Conservation (phyloP, 1,140 invertebrate genomes). For the Apocrypta bakeri region DNA sequence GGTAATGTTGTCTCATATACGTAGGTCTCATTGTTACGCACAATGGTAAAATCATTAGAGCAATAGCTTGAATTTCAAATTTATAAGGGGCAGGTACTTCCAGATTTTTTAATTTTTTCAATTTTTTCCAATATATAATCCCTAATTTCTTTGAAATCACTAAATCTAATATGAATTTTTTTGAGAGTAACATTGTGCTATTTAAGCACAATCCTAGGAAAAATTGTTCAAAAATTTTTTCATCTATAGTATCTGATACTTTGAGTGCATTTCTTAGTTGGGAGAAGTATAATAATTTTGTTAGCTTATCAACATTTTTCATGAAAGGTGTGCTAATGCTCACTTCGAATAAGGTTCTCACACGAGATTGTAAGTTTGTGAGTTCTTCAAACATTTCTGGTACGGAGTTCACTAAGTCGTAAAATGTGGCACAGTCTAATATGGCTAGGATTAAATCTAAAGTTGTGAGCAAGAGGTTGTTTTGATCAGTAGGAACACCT, state of each 20-base stretch:
- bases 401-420: constrained; percentile 63
- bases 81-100: constrained; percentile 57
- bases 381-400: constrained; percentile 64
- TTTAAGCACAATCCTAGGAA: constrained; percentile 61
- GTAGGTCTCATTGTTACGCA: constrained; percentile 67
- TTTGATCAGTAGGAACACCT: constrained; percentile 72
- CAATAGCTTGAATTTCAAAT: constrained; percentile 75
- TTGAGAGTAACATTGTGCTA: constrained; percentile 64
- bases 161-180: constrained; percentile 66
- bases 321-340: constrained; percentile 69
- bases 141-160: constrained; percentile 65
- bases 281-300: constrained; percentile 62
- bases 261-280: constrained; percentile 65
- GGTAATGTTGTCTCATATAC: constrained; percentile 67
- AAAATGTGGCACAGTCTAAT: constrained; percentile 68
- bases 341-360: constrained; percentile 67
- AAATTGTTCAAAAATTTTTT: constrained; percentile 59
- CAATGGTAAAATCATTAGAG: constrained; percentile 78
- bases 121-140: constrained; percentile 68
- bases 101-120: constrained; percentile 60
- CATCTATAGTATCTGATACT: constrained; percentile 55
- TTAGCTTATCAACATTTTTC: constrained; percentile 65
- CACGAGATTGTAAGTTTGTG: constrained; percentile 62
- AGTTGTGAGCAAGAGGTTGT: constrained; percentile 73
- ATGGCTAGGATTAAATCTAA: constrained; percentile 72